These are phyloP conservation scores for Diuraphis noxia DNA, from an alignment of 1,140 invertebrate genomes.

Conservation along the genomic window DNA sequence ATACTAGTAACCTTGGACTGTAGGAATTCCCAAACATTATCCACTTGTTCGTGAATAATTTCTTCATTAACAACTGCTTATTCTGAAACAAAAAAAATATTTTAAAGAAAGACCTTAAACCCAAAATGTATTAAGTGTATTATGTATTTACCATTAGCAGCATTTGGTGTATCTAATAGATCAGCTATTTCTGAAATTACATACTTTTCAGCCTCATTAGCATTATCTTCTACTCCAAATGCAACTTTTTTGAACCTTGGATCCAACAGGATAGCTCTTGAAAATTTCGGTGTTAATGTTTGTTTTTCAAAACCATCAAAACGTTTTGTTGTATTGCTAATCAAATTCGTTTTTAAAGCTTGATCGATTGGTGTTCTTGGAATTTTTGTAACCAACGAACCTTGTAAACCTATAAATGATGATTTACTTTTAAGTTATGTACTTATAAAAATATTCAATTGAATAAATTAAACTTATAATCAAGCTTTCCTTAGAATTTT, in stretches of 20 bases:
- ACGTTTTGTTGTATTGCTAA: not conserved
- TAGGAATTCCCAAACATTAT: not conserved
- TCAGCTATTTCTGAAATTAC: not conserved
- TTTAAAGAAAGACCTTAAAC: not conserved
- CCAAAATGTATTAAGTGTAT: not conserved
- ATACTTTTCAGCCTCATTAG: not conserved
- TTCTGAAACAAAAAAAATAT: not conserved
- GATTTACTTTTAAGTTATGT: not conserved
- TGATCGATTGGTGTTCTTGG: not conserved
- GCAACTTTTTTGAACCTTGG: not conserved
- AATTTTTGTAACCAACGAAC: not conserved
- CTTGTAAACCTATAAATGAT: constrained; percentile 2
- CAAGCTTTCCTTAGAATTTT: not conserved
- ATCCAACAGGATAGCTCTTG: not conserved
- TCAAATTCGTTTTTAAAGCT: not conserved
- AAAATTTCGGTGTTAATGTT: not conserved
- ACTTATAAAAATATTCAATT: not conserved
- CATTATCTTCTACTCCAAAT: not conserved
- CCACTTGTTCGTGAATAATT: not conserved
- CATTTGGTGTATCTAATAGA: not conserved
- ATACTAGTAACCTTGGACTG: not conserved
- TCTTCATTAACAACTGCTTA: not conserved
- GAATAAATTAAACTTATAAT: not conserved
- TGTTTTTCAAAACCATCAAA: constrained; percentile 16
- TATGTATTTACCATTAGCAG: not conserved